Conservation (phyloP, 2,113 vertebrate species). For the Hypomesus transpacificus region DNA sequence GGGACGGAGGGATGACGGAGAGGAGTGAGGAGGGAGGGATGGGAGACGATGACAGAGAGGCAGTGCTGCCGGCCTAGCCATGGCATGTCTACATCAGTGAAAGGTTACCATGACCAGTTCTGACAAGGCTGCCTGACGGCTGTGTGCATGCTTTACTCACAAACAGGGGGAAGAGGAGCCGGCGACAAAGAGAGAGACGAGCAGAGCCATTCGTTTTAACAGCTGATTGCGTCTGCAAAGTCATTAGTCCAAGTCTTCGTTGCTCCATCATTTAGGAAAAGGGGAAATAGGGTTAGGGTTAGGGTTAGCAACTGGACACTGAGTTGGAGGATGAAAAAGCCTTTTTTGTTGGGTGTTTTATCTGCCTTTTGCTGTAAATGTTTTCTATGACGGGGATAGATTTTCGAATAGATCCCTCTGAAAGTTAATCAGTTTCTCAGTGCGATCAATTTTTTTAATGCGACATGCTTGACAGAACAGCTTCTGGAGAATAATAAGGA, state of each 20-base stretch:
- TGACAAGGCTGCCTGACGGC: slow-evolving; percentile 70
- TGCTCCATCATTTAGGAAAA: neutral
- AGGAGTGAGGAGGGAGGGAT: slow-evolving; percentile 3
- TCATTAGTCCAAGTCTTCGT: neutral
- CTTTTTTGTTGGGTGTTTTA: too few species aligned
- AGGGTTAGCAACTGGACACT: neutral
- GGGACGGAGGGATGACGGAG: neutral
- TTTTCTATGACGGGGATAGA: neutral
- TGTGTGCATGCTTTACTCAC: slow-evolving; percentile 51
- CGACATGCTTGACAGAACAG: slow-evolving; percentile 21
- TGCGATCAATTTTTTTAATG: slow-evolving; percentile 4
- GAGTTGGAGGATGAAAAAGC: too few species aligned
- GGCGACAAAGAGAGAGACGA: slow-evolving; percentile 11
- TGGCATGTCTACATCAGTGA: slow-evolving; percentile 68
- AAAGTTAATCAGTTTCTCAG: slow-evolving; percentile 23
- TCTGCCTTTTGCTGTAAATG: too few species aligned
- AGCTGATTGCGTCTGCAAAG: slow-evolving; percentile 22
- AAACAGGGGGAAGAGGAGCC: slow-evolving; percentile 34
- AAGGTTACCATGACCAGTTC: slow-evolving; percentile 64
- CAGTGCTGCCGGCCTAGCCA: slow-evolving; percentile 62
- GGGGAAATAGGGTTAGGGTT: neutral
- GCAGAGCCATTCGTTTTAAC: slow-evolving; percentile 23
- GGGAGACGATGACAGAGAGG: slow-evolving; percentile 16
- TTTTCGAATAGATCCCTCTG: slow-evolving; percentile 2
- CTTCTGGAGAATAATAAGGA: neutral